These are phyloP conservation scores for Calonectris borealis DNA, from an alignment of 2,113 vertebrate species.

Conservation along the genomic window DNA sequence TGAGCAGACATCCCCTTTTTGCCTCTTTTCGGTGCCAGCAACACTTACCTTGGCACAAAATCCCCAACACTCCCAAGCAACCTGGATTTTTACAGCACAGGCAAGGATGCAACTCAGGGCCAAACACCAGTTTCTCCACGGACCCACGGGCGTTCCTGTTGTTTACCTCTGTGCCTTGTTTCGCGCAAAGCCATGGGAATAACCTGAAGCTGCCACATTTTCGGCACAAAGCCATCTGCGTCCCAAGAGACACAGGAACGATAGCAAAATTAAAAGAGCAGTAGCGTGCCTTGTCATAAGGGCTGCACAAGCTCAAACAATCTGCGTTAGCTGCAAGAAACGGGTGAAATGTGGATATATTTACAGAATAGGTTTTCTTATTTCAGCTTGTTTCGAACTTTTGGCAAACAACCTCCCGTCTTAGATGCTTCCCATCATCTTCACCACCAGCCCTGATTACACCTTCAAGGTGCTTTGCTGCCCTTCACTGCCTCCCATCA, in stretches of 20 bases:
- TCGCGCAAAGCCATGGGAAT: accelerated
- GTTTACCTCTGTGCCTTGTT: neutral
- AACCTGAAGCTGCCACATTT: neutral
- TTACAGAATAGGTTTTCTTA: neutral
- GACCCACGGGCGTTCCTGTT: neutral
- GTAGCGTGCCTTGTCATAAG: accelerated
- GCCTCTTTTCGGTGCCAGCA: neutral
- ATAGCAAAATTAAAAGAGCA: neutral
- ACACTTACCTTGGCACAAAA: accelerated
- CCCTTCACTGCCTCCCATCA: neutral
- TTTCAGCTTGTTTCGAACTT: neutral
- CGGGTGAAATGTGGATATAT: accelerated
- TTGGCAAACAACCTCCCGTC: too few species aligned
- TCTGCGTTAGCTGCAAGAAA: neutral
- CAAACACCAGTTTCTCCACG: neutral
- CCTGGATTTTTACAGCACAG: neutral
- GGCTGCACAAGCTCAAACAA: neutral
- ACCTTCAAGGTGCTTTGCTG: neutral
- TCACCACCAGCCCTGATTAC: neutral
- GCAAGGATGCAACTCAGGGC: neutral
- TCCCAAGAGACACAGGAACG: accelerated
- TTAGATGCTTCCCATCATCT: accelerated
- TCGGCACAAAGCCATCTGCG: neutral
- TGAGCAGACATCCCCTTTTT: neutral
- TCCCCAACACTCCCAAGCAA: neutral